phyloP scores from a whole-genome alignment of 2,888 invertebrate genomes.

The Monochamus alternatus region DNA sequence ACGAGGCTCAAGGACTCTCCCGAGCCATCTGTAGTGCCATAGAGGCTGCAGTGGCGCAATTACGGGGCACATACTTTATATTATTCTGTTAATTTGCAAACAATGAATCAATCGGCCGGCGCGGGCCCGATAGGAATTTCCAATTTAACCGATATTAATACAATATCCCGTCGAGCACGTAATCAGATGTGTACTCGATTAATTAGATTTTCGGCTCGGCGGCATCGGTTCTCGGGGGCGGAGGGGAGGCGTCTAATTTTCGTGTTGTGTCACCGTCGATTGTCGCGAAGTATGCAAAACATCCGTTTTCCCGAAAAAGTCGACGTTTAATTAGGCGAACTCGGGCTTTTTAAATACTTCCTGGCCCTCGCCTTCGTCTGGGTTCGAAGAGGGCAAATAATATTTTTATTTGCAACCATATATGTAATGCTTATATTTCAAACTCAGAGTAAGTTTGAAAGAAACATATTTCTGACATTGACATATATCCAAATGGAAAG shows the following conservation, averaged over 20 bases:
- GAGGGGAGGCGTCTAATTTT: neutral
- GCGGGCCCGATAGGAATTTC: conserved; percentile 50
- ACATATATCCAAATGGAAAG: too few relatives aligned
- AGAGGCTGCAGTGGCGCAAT: conserved; percentile 37
- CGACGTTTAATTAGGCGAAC: too few relatives aligned
- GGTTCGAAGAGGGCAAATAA: neutral
- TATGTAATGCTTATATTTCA: too few relatives aligned
- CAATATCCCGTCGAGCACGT: conserved; percentile 44
- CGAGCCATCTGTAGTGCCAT: conserved; percentile 19
- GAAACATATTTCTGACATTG: too few relatives aligned
- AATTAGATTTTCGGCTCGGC: conserved; percentile 43
- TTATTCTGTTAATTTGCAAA: conserved; percentile 51
- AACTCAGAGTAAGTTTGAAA: too few relatives aligned
- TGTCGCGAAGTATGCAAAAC: neutral
- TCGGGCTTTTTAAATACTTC: too few relatives aligned
- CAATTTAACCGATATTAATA: conserved; percentile 51
- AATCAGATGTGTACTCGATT: conserved; percentile 41
- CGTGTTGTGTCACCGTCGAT: neutral
- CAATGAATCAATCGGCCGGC: conserved; percentile 44
- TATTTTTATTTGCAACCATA: too few relatives aligned
- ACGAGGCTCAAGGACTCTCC: conserved; percentile 20
- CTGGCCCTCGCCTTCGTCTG: too few relatives aligned
- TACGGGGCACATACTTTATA: conserved; percentile 51
- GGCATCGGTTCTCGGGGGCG: neutral
- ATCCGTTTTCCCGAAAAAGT: neutral